Evolutionary conservation across 1,140 invertebrate genomes (phyloP), one percentile per base, ranked within the genome.

Genomic region (Bradynema listronoti): DNA sequence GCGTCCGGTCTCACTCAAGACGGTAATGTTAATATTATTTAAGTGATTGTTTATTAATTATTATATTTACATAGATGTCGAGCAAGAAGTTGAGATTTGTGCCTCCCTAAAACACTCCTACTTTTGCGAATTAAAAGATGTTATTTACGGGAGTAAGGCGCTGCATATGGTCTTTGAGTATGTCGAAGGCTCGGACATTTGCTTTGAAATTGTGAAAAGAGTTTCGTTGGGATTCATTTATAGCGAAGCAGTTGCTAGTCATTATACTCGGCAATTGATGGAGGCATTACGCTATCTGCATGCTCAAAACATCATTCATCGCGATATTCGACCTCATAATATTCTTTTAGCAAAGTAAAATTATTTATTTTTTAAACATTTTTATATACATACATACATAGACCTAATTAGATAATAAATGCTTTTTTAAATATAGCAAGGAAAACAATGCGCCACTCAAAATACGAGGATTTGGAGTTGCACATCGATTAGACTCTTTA

Each of bases 391-490:
- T 49, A 30, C 11, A 9, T 11, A 11, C 36, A 55, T 41, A 11
- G 42, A 14, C 22, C 46, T 46, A 33, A 33, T 47, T 14, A 0
- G 51, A 14, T 51, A 14, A 56, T 55, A 14, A 59, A 60, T 6
- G 19, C 7, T 60, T 34, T 61, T 32, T 9, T n/a, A n/a, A n/a
- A 9, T 57, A 19, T 56, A 66, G 52, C 27, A 74, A 68, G 46
- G 93, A 97, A 79, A 98, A 96, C 81, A 95, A 91, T 29, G 91
- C 93, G 25, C 93, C 94, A 6, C 88, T 98, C 63, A 98, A 98
- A 81, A 82, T 98, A 27, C 90, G 91, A 16, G 91, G 91, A n/a
- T 97, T 98, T 78, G 90, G 92, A 11, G 88, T 94, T 32, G 92
- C 93, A 19, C 86, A 94, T 41, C 90, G 94, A 77, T 82, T 95